Percentiles rank a stretch among this genome's conserved stretches.
Evolutionary conservation across 2,113 vertebrate genomes (phyloP).

Genomic region (Paraplagusia blochii): DNA sequence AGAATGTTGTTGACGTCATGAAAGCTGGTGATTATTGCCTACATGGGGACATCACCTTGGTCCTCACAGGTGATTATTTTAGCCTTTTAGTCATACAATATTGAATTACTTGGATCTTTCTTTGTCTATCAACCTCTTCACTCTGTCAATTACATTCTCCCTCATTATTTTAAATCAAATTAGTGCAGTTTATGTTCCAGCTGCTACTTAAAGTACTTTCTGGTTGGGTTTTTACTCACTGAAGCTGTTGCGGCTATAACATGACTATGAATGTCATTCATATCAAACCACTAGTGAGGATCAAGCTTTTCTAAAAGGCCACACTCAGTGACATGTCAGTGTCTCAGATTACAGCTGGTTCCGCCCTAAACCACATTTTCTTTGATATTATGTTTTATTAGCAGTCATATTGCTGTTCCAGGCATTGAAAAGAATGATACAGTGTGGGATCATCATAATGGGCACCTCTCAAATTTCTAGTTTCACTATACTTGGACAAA

Average conservation of each 20-base stretch:
- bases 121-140: neutral
- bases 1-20: no score
- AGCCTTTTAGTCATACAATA: no score
- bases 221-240: constrained; percentile 32
- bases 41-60: no score
- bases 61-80: neutral
- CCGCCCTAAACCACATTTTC: constrained; percentile 39
- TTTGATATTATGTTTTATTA: constrained; percentile 47
- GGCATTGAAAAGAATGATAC: constrained; percentile 20
- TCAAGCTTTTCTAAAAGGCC: constrained; percentile 22
- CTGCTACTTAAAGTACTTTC: constrained; percentile 4
- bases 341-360: constrained; percentile 32
- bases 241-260: constrained; percentile 35
- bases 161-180: constrained; percentile 4
- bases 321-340: constrained; percentile 12
- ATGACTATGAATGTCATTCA: constrained; percentile 44
- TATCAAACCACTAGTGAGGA: constrained; percentile 40
- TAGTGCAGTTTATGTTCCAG: constrained; percentile 7
- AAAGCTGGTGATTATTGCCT: no score
- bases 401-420: constrained; percentile 18
- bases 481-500: constrained; percentile 2
- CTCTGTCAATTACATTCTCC: constrained; percentile 7
- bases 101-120: neutral
- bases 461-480: constrained; percentile 24
- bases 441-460: constrained; percentile 22